Evolutionary conservation across 1,140 invertebrate genomes (phyloP).

Genomic region (Branchinecta lynchi): DNA sequence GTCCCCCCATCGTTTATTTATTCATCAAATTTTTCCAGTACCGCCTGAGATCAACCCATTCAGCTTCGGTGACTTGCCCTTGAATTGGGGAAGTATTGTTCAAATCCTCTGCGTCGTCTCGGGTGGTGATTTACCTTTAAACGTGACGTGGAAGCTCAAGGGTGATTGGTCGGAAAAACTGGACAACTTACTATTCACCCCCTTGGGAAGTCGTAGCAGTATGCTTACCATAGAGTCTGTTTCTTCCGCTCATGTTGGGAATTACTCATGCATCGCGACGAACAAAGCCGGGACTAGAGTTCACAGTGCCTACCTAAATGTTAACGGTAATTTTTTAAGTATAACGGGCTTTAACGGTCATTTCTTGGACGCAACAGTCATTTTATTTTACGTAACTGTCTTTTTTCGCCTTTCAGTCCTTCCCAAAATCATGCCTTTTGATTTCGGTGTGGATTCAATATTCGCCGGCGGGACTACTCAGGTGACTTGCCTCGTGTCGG

Average conservation of each 20-base stretch:
- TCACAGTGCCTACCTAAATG: too few species aligned
- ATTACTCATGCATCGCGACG: too few species aligned
- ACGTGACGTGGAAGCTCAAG: conserved; percentile 58
- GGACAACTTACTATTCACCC: too few species aligned
- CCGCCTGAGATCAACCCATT: conserved; percentile 26
- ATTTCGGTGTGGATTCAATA: conserved; percentile 37
- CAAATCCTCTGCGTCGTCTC: conserved; percentile 55
- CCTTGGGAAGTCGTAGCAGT: too few species aligned
- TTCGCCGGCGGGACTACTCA: conserved; percentile 27
- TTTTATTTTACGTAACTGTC: neutral
- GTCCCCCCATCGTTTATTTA: too few species aligned
- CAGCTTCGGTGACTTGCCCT: conserved; percentile 33
- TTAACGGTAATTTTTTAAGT: too few species aligned
- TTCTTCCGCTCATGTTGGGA: too few species aligned
- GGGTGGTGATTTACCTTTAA: conserved; percentile 52
- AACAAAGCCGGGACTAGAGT: too few species aligned
- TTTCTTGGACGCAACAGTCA: conserved; percentile 1
- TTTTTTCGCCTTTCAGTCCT: conserved; percentile 35
- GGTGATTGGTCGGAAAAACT: conserved; percentile 27
- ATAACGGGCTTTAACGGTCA: neutral
- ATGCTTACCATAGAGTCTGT: too few species aligned
- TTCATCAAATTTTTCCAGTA: conserved; percentile 21
- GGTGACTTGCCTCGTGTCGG: conserved; percentile 37
- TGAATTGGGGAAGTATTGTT: conserved; percentile 61
- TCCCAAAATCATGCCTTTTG: conserved; percentile 46